These are phyloP conservation scores for Eumaeus atala DNA, from an alignment of 1,140 invertebrate species.

Conservation along the genomic window DNA sequence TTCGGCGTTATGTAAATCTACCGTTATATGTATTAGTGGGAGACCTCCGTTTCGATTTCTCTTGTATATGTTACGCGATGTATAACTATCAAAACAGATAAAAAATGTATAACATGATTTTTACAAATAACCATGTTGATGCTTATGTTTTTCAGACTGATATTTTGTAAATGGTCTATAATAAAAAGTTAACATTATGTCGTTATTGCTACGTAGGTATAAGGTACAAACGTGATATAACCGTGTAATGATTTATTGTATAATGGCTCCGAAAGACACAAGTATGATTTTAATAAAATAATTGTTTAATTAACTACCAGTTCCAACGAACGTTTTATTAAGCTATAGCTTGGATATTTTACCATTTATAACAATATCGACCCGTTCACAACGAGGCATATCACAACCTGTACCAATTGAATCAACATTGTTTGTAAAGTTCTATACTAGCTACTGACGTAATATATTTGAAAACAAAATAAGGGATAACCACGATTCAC, in stretches of 20 bases:
- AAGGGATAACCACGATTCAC: constrained; percentile 70
- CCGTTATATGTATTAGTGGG: not conserved
- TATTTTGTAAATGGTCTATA: constrained; percentile 39
- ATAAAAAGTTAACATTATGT: constrained; percentile 54
- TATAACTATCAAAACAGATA: constrained; percentile 11
- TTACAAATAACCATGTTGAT: constrained; percentile 5
- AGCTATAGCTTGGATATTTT: constrained; percentile 73
- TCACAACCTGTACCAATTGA: constrained; percentile 74
- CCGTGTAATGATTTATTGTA: constrained; percentile 61
- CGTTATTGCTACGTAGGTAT: constrained; percentile 57
- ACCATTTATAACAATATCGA: constrained; percentile 73
- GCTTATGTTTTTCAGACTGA: constrained; percentile 36
- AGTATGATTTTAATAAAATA: constrained; percentile 71
- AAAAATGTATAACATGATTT: constrained; percentile 2
- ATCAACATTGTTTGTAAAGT: constrained; percentile 73
- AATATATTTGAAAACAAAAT: constrained; percentile 70
- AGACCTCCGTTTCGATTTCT: not conserved
- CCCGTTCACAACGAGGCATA: constrained; percentile 72
- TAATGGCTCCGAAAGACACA: constrained; percentile 65
- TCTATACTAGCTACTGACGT: constrained; percentile 73
- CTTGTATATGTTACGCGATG: constrained; percentile 9
- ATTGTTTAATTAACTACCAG: constrained; percentile 69
- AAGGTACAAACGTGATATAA: constrained; percentile 58
- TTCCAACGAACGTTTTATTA: constrained; percentile 72
- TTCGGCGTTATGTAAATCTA: not conserved